Percentiles rank a stretch among this genome's conserved stretches.
Evolutionary conservation across 2,113 vertebrate species (phyloP).

Genomic region (Nibea coibor): DNA sequence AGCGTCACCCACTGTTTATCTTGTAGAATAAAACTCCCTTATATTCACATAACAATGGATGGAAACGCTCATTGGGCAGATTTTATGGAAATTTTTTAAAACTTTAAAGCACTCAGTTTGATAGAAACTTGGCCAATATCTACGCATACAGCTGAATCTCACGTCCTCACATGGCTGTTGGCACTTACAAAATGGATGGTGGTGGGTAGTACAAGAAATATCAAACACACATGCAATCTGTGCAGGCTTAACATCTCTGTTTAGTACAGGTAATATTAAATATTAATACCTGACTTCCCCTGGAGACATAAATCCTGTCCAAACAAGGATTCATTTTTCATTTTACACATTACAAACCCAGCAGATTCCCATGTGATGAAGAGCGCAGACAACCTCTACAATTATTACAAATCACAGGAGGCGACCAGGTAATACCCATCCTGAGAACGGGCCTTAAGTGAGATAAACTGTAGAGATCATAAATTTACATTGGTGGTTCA

Average conservation of each 20-base stretch:
- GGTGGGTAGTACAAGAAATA: background rate
- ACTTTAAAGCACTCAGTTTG: background rate
- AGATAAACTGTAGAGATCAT: conserved; percentile 8
- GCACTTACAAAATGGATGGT: too few species aligned
- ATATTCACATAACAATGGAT: too few species aligned
- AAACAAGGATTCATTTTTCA: background rate
- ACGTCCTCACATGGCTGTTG: too few species aligned
- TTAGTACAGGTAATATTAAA: conserved; percentile 17
- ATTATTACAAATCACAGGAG: conserved; percentile 39
- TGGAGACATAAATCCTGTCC: conserved; percentile 6
- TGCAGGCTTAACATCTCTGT: conserved; percentile 7
- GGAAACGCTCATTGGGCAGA: background rate
- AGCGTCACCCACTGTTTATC: too few species aligned
- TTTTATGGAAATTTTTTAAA: background rate
- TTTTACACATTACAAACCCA: conserved; percentile 7
- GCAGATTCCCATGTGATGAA: conserved; percentile 10
- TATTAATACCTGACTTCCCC: background rate
- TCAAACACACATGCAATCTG: background rate
- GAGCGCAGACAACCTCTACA: conserved; percentile 3
- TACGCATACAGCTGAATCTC: too few species aligned
- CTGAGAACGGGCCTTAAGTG: conserved; percentile 11
- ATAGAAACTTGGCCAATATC: background rate
- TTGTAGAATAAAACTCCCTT: too few species aligned
- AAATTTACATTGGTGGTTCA: background rate
- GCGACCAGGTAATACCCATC: background rate